Conservation (phyloP, 2,797 vertebrate genomes). For the Oreochromis grahami region DNA sequence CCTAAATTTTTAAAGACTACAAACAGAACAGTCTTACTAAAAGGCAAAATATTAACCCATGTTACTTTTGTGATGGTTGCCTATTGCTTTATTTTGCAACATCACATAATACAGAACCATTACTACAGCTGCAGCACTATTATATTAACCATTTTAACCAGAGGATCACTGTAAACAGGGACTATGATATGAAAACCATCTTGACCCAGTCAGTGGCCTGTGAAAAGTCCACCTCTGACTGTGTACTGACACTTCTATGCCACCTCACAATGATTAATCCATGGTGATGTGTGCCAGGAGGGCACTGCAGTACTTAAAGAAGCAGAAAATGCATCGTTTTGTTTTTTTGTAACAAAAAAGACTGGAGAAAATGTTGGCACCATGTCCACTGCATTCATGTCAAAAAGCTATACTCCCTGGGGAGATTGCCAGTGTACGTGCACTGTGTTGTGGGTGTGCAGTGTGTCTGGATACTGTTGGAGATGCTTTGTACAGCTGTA, state of each 20-base stretch:
- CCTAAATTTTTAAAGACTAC: background rate
- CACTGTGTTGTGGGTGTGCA: background rate
- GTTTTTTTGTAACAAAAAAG: constrained; percentile 29
- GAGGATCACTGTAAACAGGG: background rate
- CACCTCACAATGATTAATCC: constrained; percentile 39
- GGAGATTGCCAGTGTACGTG: background rate
- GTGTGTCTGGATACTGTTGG: background rate
- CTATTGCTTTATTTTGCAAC: background rate
- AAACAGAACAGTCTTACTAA: background rate
- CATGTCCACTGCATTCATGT: constrained; percentile 22
- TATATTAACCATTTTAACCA: background rate
- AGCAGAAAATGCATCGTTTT: background rate
- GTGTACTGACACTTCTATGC: constrained; percentile 12
- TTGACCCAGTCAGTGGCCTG: constrained; percentile 4
- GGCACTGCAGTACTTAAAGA: background rate
- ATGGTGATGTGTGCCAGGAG: constrained; percentile 10
- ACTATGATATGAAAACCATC: constrained; percentile 5
- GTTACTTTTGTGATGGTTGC: background rate
- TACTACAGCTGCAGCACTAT: background rate
- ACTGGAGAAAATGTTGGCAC: constrained; percentile 27
- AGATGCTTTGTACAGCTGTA: background rate
- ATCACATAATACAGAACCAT: background rate
- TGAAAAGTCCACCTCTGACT: constrained; percentile 27
- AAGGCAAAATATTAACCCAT: background rate
- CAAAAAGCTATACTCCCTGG: background rate